These are phyloP conservation scores for Melanerpes formicivorus DNA, from an alignment of 2,113 vertebrate species.

Conservation along the genomic window DNA sequence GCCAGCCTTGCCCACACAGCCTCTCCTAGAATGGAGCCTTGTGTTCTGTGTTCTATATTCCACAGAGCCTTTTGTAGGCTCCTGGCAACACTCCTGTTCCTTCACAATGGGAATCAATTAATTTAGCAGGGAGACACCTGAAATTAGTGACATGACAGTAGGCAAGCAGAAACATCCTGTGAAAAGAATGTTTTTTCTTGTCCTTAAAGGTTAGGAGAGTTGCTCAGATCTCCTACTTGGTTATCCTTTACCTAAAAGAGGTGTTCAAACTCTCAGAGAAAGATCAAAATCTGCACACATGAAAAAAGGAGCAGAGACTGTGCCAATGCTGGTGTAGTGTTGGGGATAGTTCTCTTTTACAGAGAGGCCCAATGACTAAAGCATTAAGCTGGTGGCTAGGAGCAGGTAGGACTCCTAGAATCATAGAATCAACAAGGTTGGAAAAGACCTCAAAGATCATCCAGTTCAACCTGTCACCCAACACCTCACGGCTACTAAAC, in stretches of 20 bases:
- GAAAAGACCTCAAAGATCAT: too few species aligned
- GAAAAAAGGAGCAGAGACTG: background rate
- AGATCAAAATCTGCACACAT: background rate
- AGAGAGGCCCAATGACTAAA: background rate
- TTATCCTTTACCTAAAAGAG: too few species aligned
- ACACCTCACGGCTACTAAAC: too few species aligned
- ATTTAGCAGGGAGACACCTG: background rate
- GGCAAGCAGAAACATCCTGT: background rate
- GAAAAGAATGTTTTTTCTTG: background rate
- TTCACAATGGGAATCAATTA: background rate
- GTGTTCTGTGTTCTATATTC: background rate
- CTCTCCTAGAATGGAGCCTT: background rate
- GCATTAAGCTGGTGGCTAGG: too few species aligned
- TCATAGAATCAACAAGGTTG: too few species aligned
- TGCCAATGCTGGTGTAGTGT: background rate
- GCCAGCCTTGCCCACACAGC: background rate
- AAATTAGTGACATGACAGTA: background rate
- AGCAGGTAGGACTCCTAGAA: background rate
- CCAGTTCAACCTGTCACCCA: too few species aligned
- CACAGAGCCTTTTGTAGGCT: background rate
- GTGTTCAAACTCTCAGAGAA: too few species aligned
- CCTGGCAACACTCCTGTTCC: background rate
- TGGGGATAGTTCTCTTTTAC: background rate
- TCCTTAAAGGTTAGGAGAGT: background rate
- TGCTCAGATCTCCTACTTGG: background rate